Evolutionary conservation across 2,113 vertebrate species (phyloP).

Genomic region (Serinus canaria): DNA sequence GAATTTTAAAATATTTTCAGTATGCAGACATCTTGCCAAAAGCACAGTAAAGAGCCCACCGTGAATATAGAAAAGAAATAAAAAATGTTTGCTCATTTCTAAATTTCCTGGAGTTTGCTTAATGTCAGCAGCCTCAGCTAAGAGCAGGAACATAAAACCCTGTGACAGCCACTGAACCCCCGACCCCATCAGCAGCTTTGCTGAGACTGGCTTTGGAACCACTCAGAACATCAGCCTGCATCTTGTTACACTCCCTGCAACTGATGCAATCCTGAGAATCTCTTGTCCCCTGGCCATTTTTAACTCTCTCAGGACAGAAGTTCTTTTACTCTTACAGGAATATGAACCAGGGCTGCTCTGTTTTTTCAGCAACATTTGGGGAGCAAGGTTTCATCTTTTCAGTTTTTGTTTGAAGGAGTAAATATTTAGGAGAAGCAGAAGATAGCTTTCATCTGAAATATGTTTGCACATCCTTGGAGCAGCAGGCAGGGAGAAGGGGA

Average conservation of each 20-base stretch:
- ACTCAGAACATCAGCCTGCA: background rate
- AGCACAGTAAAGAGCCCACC: background rate
- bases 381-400: background rate
- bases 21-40: background rate
- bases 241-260: constrained; percentile 21
- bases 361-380: background rate
- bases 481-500: background rate
- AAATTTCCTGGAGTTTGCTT: constrained; percentile 49
- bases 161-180: constrained; percentile 24
- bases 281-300: background rate
- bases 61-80: background rate
- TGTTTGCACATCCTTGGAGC: background rate
- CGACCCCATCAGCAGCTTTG: background rate
- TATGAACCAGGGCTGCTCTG: background rate
- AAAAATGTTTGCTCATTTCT: constrained; percentile 9
- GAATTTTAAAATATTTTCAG: constrained; percentile 20
- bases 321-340: background rate
- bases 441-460: background rate
- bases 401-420: background rate
- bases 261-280: constrained; percentile 29
- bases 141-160: constrained; percentile 28
- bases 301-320: background rate
- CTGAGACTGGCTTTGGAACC: background rate
- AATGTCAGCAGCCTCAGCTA: constrained; percentile 14
- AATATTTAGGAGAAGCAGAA: background rate